Conservation (phyloP, 92 coral and sea anemone species). For the Blastomussa wellsi region DNA sequence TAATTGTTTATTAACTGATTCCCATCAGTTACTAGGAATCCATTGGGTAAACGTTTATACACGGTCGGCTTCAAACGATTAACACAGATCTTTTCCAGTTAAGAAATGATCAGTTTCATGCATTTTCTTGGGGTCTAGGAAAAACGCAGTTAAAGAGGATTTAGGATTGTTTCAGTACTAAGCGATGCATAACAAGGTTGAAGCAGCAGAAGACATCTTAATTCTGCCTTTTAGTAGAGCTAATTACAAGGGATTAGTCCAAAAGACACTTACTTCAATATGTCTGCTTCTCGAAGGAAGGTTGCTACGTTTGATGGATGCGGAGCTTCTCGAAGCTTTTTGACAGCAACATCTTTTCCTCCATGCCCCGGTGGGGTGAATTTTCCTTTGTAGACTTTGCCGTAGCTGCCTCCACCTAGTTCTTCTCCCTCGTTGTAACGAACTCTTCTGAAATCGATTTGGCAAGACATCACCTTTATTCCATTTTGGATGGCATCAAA, state of each 20-base stretch:
- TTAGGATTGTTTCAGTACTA: neutral
- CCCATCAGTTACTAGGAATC: neutral
- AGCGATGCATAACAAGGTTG: neutral
- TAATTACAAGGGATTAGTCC: neutral
- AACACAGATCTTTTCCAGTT: neutral
- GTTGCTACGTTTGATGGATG: slow-evolving; percentile 3
- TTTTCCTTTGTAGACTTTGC: slow-evolving; percentile 11
- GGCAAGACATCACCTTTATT: slow-evolving; percentile 25
- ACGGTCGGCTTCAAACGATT: neutral
- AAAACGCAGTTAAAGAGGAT: neutral
- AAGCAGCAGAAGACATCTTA: neutral
- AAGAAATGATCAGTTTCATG: no score
- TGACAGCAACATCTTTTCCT: slow-evolving; percentile 23
- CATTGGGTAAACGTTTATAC: no score
- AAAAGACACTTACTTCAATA: slow-evolving; percentile 8
- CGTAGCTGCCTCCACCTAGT: slow-evolving; percentile 9
- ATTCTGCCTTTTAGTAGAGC: neutral
- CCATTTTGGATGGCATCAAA: slow-evolving; percentile 31
- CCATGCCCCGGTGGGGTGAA: slow-evolving; percentile 3
- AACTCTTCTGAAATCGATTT: neutral
- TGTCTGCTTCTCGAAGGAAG: slow-evolving; percentile 33
- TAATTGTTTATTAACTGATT: neutral
- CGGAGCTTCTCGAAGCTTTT: slow-evolving; percentile 12
- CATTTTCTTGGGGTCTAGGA: no score
- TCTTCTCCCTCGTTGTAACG: neutral